phyloP scores from a whole-genome alignment of 2,113 vertebrate species.

The Diglossa brunneiventris region DNA sequence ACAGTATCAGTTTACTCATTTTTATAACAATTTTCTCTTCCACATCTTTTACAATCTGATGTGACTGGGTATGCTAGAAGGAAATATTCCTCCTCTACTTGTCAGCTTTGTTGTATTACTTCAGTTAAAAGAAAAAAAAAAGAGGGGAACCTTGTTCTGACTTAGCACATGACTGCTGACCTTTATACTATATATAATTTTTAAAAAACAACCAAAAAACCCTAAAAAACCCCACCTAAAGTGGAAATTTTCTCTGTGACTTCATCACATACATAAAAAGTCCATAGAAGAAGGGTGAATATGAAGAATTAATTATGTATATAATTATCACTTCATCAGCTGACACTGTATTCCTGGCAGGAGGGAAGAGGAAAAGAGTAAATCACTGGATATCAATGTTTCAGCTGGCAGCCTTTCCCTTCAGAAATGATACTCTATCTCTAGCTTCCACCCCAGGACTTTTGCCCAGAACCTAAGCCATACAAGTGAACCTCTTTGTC shows the following conservation, averaged over 20 bases:
- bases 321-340: background rate
- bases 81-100: background rate
- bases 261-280: background rate
- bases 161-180: background rate
- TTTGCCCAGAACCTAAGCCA: background rate
- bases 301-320: background rate
- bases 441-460: background rate
- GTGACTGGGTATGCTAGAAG: background rate
- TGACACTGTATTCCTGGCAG: background rate
- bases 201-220: background rate
- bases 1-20: background rate
- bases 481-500: background rate
- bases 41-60: background rate
- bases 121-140: background rate
- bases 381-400: background rate
- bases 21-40: background rate
- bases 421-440: background rate
- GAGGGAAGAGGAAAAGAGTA: background rate
- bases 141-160: background rate
- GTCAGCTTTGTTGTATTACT: background rate
- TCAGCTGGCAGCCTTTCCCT: background rate
- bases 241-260: background rate
- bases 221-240: fast-evolving
- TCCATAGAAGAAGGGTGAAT: background rate
- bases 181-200: background rate